phyloP scores from a whole-genome alignment of 2,888 invertebrate genomes.

The Crocallis elinguaria region DNA sequence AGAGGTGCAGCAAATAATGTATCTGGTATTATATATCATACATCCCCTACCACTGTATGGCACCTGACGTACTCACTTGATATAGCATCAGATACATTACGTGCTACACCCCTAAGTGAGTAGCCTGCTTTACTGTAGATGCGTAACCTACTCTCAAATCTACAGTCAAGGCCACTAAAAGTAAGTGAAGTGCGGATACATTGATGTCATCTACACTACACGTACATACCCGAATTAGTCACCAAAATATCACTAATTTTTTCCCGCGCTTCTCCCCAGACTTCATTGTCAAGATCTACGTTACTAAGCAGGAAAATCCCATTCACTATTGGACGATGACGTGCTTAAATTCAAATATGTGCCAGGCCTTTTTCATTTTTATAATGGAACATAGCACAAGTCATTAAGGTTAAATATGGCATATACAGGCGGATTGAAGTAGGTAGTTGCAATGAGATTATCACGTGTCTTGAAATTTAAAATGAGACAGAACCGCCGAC shows the following conservation, averaged over 20 bases:
- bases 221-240: slow-evolving; percentile 19
- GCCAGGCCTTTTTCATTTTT: not conserved
- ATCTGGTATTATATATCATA: too few species aligned
- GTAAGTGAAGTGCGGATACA: not conserved
- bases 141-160: slow-evolving; percentile 13
- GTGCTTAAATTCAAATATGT: slow-evolving; percentile 2
- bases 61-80: too few species aligned
- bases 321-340: slow-evolving; percentile 8
- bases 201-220: slow-evolving; percentile 11
- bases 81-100: too few species aligned
- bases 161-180: slow-evolving; percentile 13
- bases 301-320: slow-evolving; percentile 18
- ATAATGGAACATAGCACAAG: not conserved
- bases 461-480: not conserved
- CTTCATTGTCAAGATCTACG: not conserved
- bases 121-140: not conserved
- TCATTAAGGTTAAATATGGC: not conserved
- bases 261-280: not conserved
- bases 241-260: slow-evolving; percentile 24
- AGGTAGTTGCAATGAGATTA: not conserved
- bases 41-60: too few species aligned
- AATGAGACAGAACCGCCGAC: not conserved
- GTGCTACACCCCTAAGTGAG: too few species aligned
- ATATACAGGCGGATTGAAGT: not conserved
- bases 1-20: too few species aligned